These are phyloP conservation scores for Lagria hirta DNA, from an alignment of 2,888 invertebrate species.

Conservation along the genomic window DNA sequence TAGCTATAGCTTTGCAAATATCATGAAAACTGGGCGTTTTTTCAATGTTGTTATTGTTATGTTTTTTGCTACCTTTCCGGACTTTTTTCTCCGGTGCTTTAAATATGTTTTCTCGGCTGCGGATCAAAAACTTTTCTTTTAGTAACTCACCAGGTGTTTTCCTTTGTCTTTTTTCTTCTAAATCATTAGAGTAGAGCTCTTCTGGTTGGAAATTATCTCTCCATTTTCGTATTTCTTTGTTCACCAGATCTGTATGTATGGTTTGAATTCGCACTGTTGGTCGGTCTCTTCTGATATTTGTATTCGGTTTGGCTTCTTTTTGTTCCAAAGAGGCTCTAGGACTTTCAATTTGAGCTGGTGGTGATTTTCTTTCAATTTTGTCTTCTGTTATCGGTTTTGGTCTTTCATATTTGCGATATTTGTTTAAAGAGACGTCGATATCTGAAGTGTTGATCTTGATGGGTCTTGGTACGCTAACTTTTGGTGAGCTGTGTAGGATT, in stretches of 20 bases:
- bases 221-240: slow-evolving; percentile 55
- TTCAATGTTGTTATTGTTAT: slow-evolving; percentile 7
- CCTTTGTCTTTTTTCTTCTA: slow-evolving; percentile 55
- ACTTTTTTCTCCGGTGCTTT: slow-evolving; percentile 41
- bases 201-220: slow-evolving; percentile 64
- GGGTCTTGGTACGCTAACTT: slow-evolving; percentile 61
- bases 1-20: slow-evolving; percentile 59
- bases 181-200: slow-evolving; percentile 52
- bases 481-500: slow-evolving; percentile 53
- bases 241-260: slow-evolving; percentile 51
- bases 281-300: slow-evolving; percentile 68
- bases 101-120: slow-evolving; percentile 56
- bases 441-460: slow-evolving; percentile 81
- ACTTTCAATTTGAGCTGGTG: slow-evolving; percentile 24
- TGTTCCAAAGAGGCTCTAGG: slow-evolving; percentile 51
- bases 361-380: slow-evolving; percentile 16
- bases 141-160: slow-evolving; percentile 66
- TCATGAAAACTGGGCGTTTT: slow-evolving; percentile 58
- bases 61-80: slow-evolving; percentile 31
- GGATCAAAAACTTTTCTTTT: slow-evolving; percentile 73
- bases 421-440: slow-evolving; percentile 77
- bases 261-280: slow-evolving; percentile 75
- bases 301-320: slow-evolving; percentile 47
- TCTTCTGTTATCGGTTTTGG: slow-evolving; percentile 25
- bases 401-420: slow-evolving; percentile 57